Conservation (phyloP, 2,113 vertebrate species). For the Orycteropus afer region DNA sequence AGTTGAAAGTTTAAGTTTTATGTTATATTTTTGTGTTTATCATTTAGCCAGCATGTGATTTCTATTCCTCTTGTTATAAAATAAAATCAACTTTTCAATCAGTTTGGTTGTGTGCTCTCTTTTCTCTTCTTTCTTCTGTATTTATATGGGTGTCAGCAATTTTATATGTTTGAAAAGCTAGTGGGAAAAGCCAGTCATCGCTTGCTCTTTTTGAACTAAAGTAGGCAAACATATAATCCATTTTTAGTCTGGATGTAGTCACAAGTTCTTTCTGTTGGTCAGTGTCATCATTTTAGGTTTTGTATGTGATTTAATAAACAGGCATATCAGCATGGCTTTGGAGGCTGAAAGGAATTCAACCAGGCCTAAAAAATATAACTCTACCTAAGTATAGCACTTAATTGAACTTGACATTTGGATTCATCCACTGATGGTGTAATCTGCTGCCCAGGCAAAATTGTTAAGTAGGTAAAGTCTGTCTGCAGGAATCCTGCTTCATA, state of each 20-base stretch:
- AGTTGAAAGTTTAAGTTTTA: conserved; percentile 66
- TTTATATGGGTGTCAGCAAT: conserved; percentile 26
- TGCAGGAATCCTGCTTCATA: neutral
- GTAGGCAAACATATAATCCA: conserved; percentile 21
- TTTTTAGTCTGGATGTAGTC: neutral
- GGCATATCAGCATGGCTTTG: neutral
- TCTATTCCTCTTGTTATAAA: conserved; percentile 58
- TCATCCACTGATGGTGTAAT: neutral
- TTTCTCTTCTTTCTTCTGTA: conserved; percentile 47
- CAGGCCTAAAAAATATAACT: neutral
- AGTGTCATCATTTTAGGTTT: conserved; percentile 38
- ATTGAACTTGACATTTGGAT: conserved; percentile 52
- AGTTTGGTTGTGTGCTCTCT: conserved; percentile 34
- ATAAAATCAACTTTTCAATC: conserved; percentile 55
- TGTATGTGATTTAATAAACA: conserved; percentile 39
- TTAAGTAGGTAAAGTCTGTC: conserved; percentile 11
- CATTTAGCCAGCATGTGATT: conserved; percentile 56
- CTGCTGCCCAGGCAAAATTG: neutral
- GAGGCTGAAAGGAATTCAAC: conserved; percentile 21
- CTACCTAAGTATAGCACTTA: neutral
- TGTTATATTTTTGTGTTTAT: conserved; percentile 62
- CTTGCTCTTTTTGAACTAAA: conserved; percentile 16
- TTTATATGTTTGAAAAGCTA: conserved; percentile 46
- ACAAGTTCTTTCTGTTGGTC: conserved; percentile 25
- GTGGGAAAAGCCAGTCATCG: conserved; percentile 30